These are phyloP conservation scores for Aricia agestis DNA, from an alignment of 1,140 invertebrate species.

Conservation along the genomic window DNA sequence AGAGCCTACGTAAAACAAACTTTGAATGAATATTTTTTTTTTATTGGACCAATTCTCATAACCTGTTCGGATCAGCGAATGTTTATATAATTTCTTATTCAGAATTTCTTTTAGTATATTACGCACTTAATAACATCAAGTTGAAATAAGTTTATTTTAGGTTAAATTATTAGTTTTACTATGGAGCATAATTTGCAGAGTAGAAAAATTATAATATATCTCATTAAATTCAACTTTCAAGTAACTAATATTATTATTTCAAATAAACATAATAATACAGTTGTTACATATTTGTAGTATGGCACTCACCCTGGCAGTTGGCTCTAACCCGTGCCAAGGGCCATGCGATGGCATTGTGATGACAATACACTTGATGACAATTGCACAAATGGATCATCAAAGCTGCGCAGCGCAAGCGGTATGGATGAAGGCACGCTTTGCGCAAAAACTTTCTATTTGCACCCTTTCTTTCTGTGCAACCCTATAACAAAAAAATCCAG, in stretches of 20 bases:
- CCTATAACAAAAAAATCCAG: slow-evolving; percentile 24
- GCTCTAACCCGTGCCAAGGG: not conserved
- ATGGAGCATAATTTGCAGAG: too few species aligned
- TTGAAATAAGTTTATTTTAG: too few species aligned
- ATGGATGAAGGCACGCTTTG: slow-evolving; percentile 26
- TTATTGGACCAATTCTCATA: not conserved
- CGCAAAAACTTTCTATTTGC: slow-evolving; percentile 54
- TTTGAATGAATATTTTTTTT: slow-evolving; percentile 8
- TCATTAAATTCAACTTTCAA: too few species aligned
- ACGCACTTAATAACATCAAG: too few species aligned
- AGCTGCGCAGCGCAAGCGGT: not conserved
- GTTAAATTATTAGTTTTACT: too few species aligned
- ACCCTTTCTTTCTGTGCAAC: slow-evolving; percentile 50
- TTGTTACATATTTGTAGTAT: not conserved
- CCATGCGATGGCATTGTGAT: not conserved
- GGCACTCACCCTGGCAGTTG: not conserved
- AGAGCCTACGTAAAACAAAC: slow-evolving; percentile 5
- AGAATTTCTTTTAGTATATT: too few species aligned
- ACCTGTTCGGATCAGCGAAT: not conserved
- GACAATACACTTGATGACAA: not conserved
- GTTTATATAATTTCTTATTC: not conserved
- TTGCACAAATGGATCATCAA: not conserved
- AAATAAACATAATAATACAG: too few species aligned
- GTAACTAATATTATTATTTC: too few species aligned
- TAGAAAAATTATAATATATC: too few species aligned